Conservation (phyloP, 1,140 invertebrate species). For the Rhysida immarginata region DNA sequence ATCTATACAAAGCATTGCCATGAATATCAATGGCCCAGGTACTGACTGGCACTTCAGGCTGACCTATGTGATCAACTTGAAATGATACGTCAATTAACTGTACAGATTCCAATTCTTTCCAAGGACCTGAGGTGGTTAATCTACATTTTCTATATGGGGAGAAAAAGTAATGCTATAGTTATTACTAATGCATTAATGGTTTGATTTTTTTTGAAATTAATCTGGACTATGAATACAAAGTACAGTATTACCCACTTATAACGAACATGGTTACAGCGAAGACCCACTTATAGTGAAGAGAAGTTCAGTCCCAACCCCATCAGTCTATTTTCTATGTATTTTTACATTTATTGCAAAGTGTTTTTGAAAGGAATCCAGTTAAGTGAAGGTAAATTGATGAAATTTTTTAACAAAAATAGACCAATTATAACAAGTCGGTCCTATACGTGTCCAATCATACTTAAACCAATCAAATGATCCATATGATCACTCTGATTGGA, state of each 20-base stretch:
- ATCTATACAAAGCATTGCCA: conserved; percentile 63
- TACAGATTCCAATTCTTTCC: conserved; percentile 67
- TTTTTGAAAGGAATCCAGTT: too few relatives aligned
- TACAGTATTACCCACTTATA: too few relatives aligned
- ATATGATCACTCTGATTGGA: too few relatives aligned
- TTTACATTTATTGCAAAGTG: not conserved
- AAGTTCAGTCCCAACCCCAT: too few relatives aligned
- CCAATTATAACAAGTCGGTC: too few relatives aligned
- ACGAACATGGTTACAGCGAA: too few relatives aligned
- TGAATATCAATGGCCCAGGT: conserved; percentile 68
- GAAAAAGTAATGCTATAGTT: not conserved
- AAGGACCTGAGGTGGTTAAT: conserved; percentile 66
- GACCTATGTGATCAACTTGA: conserved; percentile 36
- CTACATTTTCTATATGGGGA: conserved; percentile 46
- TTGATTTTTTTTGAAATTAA: not conserved
- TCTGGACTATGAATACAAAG: not conserved
- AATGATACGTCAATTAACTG: conserved; percentile 64
- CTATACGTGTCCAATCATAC: too few relatives aligned
- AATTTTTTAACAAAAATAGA: too few relatives aligned
- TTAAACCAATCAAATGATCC: too few relatives aligned
- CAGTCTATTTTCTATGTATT: too few relatives aligned
- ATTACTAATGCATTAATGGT: not conserved
- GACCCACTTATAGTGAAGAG: not conserved
- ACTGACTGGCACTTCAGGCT: conserved; percentile 26
- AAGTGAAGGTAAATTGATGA: not conserved